These are phyloP conservation scores for Lucilia cuprina DNA, from an alignment of 1,140 invertebrate species.

Conservation along the genomic window DNA sequence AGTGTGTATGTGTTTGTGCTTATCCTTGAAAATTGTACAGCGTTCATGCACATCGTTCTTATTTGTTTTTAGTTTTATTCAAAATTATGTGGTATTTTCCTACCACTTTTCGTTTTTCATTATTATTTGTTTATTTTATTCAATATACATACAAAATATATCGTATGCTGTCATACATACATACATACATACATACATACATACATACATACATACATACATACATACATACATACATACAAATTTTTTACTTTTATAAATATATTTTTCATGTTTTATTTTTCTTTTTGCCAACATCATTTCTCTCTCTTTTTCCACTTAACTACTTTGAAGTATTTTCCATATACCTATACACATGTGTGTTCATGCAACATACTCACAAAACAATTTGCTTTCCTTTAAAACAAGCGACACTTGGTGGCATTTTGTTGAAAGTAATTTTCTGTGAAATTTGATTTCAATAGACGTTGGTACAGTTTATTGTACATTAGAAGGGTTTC, in stretches of 20 bases:
- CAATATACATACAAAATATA: background rate
- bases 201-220: too few relatives aligned
- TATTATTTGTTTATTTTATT: slow-evolving; percentile 25
- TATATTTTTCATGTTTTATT: too few relatives aligned
- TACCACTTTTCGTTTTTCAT: background rate
- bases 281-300: too few relatives aligned
- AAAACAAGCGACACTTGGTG: slow-evolving; percentile 27
- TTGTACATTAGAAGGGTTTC: too few relatives aligned
- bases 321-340: background rate
- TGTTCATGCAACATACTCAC: background rate
- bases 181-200: too few relatives aligned
- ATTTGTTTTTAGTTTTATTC: background rate
- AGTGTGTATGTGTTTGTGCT: background rate
- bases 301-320: slow-evolving; percentile 4
- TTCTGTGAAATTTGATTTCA: slow-evolving; percentile 30
- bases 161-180: background rate
- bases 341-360: background rate
- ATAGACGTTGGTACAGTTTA: background rate
- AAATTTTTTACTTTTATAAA: background rate
- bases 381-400: slow-evolving; percentile 19
- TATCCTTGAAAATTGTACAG: background rate
- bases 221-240: background rate
- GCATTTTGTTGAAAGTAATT: slow-evolving; percentile 31
- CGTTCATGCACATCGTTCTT: background rate
- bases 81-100: background rate